phyloP scores from a whole-genome alignment of 2,797 vertebrate genomes.

The Gallirallus australis region DNA sequence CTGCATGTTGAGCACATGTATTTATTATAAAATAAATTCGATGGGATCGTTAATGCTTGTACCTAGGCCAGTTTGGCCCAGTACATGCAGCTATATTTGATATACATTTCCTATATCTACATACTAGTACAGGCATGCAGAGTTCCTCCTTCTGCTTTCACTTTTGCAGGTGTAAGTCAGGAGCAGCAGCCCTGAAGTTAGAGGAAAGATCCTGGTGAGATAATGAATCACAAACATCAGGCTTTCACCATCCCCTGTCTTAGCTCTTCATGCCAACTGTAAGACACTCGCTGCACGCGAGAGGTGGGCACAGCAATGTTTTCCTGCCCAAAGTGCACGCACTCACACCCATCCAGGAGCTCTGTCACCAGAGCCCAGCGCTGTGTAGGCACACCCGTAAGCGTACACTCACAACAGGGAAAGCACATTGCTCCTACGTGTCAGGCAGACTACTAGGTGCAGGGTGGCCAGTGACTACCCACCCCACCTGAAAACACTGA shows the following conservation, averaged over 20 bases:
- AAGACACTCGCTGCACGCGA: not conserved
- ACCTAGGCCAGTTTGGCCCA: not conserved
- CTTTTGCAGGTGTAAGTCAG: slow-evolving; percentile 57
- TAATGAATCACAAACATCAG: not conserved
- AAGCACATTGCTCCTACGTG: fast-evolving
- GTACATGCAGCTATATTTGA: not conserved
- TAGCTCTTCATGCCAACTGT: not conserved
- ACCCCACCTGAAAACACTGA: not conserved
- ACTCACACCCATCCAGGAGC: fast-evolving
- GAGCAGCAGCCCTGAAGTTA: not conserved
- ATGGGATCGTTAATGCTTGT: not conserved
- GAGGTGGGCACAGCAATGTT: fast-evolving
- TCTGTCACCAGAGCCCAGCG: not conserved
- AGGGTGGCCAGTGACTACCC: not conserved
- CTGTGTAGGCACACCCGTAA: fast-evolving
- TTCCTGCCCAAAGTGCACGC: fast-evolving
- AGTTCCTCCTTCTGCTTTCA: slow-evolving; percentile 62
- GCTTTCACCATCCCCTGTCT: not conserved
- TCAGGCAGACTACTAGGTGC: not conserved
- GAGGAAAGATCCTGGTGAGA: not conserved
- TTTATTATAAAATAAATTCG: not conserved
- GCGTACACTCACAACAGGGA: fast-evolving
- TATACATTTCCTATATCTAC: not conserved
- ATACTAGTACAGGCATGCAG: not conserved
- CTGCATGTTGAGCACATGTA: not conserved